Evolutionary conservation across 2,888 invertebrate genomes (phyloP).

Genomic region (Agonopterix subpropinquella): DNA sequence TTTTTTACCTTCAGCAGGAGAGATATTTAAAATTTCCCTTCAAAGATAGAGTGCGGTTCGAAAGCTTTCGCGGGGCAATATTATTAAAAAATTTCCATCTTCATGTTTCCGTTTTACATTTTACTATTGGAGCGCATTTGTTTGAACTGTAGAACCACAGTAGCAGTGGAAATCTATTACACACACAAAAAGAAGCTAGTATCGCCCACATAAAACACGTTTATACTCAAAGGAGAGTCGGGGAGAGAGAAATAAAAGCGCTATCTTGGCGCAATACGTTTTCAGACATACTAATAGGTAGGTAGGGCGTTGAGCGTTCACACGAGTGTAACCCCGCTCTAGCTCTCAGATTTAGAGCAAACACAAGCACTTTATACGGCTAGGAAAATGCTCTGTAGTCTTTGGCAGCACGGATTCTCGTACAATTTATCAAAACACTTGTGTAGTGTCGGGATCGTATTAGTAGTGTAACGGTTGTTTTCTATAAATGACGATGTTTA

Average conservation of each 20-base stretch:
- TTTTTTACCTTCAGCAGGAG: constrained; percentile 4
- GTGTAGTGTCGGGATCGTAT: no score
- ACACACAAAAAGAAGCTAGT: constrained; percentile 6
- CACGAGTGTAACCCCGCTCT: constrained; percentile 16
- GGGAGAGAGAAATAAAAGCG: constrained; percentile 44
- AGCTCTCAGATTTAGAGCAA: constrained; percentile 33
- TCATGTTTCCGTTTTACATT: not conserved
- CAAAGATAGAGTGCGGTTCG: constrained; percentile 8
- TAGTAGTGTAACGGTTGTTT: no score
- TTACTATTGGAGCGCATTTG: no score
- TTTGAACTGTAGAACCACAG: constrained; percentile 16
- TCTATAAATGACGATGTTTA: no score
- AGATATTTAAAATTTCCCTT: constrained; percentile 13
- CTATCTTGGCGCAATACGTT: constrained; percentile 47
- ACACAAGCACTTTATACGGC: constrained; percentile 30
- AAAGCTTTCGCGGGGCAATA: constrained; percentile 9
- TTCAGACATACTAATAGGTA: constrained; percentile 37
- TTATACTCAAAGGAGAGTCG: constrained; percentile 36
- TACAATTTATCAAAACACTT: no score
- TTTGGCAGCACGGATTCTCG: not conserved
- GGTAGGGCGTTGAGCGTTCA: constrained; percentile 14
- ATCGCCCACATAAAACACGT: constrained; percentile 15
- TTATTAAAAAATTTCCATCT: constrained; percentile 8
- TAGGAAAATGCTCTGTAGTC: constrained; percentile 21
- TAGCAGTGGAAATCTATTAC: constrained; percentile 16